Evolutionary conservation across 2,888 invertebrate species (phyloP), one percentile per base, ranked within the genome.

Genomic region (Cataglyphis rosenhaueri): DNA sequence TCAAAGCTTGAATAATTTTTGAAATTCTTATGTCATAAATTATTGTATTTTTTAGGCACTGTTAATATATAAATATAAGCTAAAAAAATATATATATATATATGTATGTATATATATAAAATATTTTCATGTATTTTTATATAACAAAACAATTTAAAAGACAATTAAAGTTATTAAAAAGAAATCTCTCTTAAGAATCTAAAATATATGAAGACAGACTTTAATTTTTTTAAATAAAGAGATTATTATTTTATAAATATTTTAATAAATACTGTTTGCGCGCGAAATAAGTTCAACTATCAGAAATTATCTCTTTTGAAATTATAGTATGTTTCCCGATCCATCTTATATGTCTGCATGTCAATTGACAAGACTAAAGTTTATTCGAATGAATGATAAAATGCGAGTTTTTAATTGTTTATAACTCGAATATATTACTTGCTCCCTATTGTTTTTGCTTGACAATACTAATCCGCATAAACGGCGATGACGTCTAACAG

Each of bases 401-500:
- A 5, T 15, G 3, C 6, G 52, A n/a, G n/a, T n/a, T 52, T 52
- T 52, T n/a, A 59, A 59, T 29, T 59, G 3, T 29, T 59, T 29
- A 25, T 29, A 25, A 59, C 18, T 32, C 18, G 32, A 9, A 65
- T n/a, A 61, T 29, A 62, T 57, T 15, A 25, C 32, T 5, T 8
- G 21, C 38, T 10, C 8, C 18, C 38, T n/a, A 15, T 8, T 25
- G 4, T 57, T 29, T 38, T n/a, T 12, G 41, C 35, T 1, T 15
- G 1, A 6, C 57, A 25, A 41, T 15, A n/a, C 41, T 29, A 59
- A 57, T 18, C 57, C 32, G 48, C 41, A 70, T 70, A 52, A 70
- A 74, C 59, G 73, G 55, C 75, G 52, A 83, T 86, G 81, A 87
- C 82, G 81, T 71, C 68, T 61, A 65, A 35, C 84, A 82, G 71